Evolutionary conservation across 2,797 vertebrate species (phyloP).

Genomic region (Ceryle rudis): DNA sequence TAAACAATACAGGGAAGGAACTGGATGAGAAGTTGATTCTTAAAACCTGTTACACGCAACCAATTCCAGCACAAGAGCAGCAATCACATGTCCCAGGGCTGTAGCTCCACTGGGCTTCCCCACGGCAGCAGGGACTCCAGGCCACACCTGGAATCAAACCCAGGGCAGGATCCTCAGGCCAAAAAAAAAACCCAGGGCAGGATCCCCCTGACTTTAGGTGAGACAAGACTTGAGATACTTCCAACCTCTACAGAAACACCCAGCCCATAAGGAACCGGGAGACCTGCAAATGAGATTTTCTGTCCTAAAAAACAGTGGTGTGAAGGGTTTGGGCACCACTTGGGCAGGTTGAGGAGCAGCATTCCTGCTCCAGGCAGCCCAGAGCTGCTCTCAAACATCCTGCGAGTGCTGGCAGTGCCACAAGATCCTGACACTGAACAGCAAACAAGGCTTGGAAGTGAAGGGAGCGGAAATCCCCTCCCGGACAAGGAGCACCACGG

Average conservation of each 20-base stretch:
- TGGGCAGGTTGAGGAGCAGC: background rate
- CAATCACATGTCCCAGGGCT: background rate
- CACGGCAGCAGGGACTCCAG: accelerated
- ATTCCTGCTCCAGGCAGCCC: background rate
- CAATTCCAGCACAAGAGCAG: accelerated
- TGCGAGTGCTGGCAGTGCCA: accelerated
- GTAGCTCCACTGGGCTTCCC: accelerated
- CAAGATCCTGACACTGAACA: accelerated
- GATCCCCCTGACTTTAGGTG: background rate
- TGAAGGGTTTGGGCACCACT: accelerated
- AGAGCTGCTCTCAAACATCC: background rate
- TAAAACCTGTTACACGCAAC: accelerated
- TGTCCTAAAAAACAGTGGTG: accelerated
- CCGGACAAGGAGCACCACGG: accelerated
- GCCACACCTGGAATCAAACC: background rate
- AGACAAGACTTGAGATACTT: background rate
- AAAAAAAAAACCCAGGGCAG: background rate
- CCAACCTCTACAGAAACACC: accelerated
- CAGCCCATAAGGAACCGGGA: accelerated
- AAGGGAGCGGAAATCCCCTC: background rate
- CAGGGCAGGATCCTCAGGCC: background rate
- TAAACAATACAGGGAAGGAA: accelerated
- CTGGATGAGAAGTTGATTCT: accelerated
- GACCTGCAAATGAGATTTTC: accelerated
- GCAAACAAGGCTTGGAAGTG: accelerated